Percentiles rank a stretch among this genome's conserved stretches.
Conservation (phyloP, 1,140 invertebrate species). For the Andrena cerasifolii region DNA sequence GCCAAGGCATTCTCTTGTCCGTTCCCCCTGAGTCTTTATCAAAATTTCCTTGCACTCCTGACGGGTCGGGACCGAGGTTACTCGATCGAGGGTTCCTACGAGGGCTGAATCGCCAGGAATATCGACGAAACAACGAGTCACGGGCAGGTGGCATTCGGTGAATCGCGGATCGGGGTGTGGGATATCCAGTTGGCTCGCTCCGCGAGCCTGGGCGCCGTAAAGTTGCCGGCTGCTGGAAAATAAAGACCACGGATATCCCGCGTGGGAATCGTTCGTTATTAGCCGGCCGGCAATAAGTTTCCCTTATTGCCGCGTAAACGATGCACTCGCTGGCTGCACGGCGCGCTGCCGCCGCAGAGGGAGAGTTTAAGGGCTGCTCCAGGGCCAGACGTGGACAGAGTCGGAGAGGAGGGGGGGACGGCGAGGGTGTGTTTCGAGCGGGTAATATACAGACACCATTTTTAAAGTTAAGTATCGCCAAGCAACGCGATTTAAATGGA, state of each 20-base stretch:
- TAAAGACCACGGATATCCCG: slow-evolving; percentile 67
- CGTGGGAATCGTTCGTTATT: slow-evolving; percentile 73
- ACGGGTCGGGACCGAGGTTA: no score
- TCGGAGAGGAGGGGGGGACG: not conserved
- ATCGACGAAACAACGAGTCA: slow-evolving; percentile 40
- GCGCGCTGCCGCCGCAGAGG: slow-evolving; percentile 46
- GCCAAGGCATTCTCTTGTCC: no score
- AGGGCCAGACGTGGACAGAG: slow-evolving; percentile 19
- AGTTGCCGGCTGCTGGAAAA: slow-evolving; percentile 59
- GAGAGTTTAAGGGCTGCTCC: slow-evolving; percentile 58
- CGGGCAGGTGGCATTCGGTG: not conserved
- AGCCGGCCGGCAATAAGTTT: slow-evolving; percentile 71
- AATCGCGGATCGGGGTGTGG: slow-evolving; percentile 41
- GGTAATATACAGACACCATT: slow-evolving; percentile 72
- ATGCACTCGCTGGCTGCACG: slow-evolving; percentile 65
- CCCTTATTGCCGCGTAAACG: slow-evolving; percentile 72
- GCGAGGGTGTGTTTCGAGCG: slow-evolving; percentile 42
- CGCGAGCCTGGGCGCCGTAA: slow-evolving; percentile 29
- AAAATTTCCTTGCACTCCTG: no score
- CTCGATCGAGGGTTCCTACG: no score
- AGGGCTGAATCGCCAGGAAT: slow-evolving; percentile 18
- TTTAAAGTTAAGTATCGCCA: slow-evolving; percentile 74
- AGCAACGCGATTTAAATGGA: slow-evolving; percentile 74
- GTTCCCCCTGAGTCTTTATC: no score
- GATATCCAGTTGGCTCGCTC: slow-evolving; percentile 10